Base-by-base conservation (phyloP, 2,797 vertebrate species). In the Apogon talboti region DNA sequence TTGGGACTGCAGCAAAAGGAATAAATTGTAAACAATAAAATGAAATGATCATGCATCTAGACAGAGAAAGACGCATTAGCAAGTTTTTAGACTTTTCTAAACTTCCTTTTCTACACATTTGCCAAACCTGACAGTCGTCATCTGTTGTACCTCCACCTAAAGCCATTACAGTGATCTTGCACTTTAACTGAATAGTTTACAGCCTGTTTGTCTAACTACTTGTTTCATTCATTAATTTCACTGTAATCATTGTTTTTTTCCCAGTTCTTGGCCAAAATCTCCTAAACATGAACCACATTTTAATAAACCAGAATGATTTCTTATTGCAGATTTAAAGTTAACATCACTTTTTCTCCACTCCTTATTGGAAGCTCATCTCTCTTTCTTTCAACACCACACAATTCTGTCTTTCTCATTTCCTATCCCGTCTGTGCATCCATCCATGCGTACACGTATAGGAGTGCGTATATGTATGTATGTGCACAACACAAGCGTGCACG, bases 381-480 rank as follows among this genome's bases (percentile, higher is more conserved):
- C 59, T 56, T 68, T 66, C 63, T 74, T 16, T 83, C 68, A 60
- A 44, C 62, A 52, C 63, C 57, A 52, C 35, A 46, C 61, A 66
- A 65, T 74, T 70, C 79, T 64, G 68, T 62, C 64, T 49, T 52
- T 72, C 65, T 81, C 67, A 82, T 88, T 87, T 87, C 82, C 80
- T 81, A 78, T 74, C 44, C 68, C 18, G 53, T 49, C 53, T 71
- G 49, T 64, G 61, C 15, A 30, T 79, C n/a, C 0, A 14, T 40
- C 33, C 46, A 45, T 45, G 56, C 71, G 47, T 64, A 11, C 45
- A 37, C 56, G 40, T 62, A 24, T 59, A 58, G 8, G 53, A 14
- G 56, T 46, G 66, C 12, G 19, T 49, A 15, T 57, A 48, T 45
- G 33, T 46, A 14, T 63, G 16, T 51, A 54, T 30, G 40, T 66